Base-by-base conservation (phyloP, 2,113 vertebrate species). In the Lontra canadensis region DNA sequence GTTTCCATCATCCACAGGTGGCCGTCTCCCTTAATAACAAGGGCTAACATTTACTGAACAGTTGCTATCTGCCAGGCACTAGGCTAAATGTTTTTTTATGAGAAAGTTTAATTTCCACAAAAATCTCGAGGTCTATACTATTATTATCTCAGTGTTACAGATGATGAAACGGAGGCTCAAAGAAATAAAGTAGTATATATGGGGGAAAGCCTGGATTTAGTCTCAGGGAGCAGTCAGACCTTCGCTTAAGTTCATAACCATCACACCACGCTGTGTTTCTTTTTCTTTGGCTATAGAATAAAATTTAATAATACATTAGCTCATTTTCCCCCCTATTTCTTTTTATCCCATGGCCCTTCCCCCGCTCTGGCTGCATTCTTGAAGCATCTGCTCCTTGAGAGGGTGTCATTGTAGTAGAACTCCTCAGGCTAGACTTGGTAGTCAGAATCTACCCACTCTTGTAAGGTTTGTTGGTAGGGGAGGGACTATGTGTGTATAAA, bases 81-180 rank as follows among this genome's bases (percentile, higher is more conserved):
- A 42, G 81, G 49, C 49, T 81, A 69, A 95, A 85, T 80, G n/a
- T 23, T 57, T 91, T 76, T 69, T 85, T 31, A 65, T 10, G 76
- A 52, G 78, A 73, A 88, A n/a, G 47, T 93, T 85, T 88, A 65
- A 65, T 88, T 94, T 67, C 14, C 83, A 73, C 36, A 55, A 92
- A 88, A 88, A 17, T 18, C 20, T 34, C 63, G 52, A 95, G 17
- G 1, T 74, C 26, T 81, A 59, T 29, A 71, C 31, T 52, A 55
- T 49, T n/a, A 63, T 85, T 86, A 25, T 76, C 44, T 76, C 55
- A 76, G 63, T 74, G 88, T 93, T 88, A 36, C 13, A 79, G 78
- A 42, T 59, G 79, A 42, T 76, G 67, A 79, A 88, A 92, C 61
- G 36, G 42, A 86, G 76, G 15, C n/a, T 85, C 49, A 84, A 96